Base-by-base conservation (phyloP, 2,888 invertebrate species). In the Plagodis dolabraria region DNA sequence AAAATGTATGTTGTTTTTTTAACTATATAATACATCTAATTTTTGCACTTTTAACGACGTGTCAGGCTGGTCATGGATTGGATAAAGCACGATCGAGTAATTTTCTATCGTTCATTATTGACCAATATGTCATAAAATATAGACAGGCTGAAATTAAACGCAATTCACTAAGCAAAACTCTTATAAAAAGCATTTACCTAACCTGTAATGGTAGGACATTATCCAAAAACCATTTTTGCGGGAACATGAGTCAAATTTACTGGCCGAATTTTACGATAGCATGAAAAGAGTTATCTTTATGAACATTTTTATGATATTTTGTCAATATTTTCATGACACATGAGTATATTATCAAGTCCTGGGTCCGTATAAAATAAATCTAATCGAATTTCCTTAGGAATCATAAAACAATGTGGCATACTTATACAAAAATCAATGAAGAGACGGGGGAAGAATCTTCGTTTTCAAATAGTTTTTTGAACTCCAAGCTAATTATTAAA, bases 221-320 rank as follows among this genome's bases (percentile, higher is more conserved):
- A 89, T 88, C 83, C 77, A 77, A 86, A 87, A 86, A 82, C 78
- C 83, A 82, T 83, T 88, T 84, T 82, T 82, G 79, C 76, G 74
- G 73, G 82, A 85, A 84, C 82, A 70, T 73, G 79, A 83, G 80
- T 80, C 81, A 86, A 85, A 86, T 86, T 85, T 83, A 85, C 81
- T 79, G 80, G 69, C 71, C 68, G 80, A 82, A 81, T 86, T 87
- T 85, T 80, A 76, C 79, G 78, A 78, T 77, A 82, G 73, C 77
- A 72, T 76, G 69, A 65, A 69, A 75, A 69, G 79, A 82, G 80
- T 88, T 89, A 88, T 88, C 86, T 88, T 89, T 88, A 87, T 84
- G 84, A 82, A 83, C 74, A 82, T 80, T 87, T 86, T 89, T 86
- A 87, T 83, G 83, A 83, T 80, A 85, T 86, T 85, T 79, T 73